Percentiles rank a stretch among this genome's conserved stretches.
phyloP scores from a whole-genome alignment of 2,113 vertebrate species.

The Bubalus kerabau region DNA sequence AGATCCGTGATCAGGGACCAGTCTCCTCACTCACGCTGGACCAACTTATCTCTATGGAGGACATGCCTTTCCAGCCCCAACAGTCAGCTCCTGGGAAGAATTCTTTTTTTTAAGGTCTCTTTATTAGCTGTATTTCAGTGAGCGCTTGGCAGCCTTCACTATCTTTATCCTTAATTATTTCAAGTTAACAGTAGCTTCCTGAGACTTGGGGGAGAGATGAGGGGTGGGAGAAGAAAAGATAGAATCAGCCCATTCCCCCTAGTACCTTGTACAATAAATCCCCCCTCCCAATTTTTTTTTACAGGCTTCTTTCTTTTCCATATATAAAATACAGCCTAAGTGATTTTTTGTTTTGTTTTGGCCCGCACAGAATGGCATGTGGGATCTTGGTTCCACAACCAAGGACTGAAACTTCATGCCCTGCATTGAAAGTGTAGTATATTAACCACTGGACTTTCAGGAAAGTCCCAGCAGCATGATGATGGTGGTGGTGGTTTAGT shows the following conservation, averaged over 20 bases:
- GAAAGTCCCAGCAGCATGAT: background rate
- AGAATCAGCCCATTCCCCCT: background rate
- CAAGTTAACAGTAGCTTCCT: background rate
- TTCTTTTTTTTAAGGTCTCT: background rate
- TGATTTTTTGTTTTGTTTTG: background rate
- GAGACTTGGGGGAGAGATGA: background rate
- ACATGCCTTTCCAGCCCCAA: background rate
- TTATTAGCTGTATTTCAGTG: background rate
- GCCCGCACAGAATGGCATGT: background rate
- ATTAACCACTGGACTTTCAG: background rate
- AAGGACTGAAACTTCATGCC: background rate
- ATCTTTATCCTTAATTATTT: background rate
- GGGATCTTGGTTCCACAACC: background rate
- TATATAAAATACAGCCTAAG: background rate
- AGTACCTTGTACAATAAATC: background rate
- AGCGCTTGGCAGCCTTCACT: background rate
- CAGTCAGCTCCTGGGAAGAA: background rate
- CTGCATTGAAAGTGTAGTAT: background rate
- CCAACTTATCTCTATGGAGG: background rate
- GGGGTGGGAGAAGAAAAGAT: background rate
- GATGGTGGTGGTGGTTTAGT: background rate
- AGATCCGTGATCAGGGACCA: background rate
- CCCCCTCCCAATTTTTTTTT: background rate
- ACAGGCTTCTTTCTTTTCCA: background rate
- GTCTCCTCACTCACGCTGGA: background rate